A percentile compares a stretch with the other conserved stretches of the same genome.
phyloP scores from a whole-genome alignment of 2,113 vertebrate genomes.

The Corynorhinus townsendii region DNA sequence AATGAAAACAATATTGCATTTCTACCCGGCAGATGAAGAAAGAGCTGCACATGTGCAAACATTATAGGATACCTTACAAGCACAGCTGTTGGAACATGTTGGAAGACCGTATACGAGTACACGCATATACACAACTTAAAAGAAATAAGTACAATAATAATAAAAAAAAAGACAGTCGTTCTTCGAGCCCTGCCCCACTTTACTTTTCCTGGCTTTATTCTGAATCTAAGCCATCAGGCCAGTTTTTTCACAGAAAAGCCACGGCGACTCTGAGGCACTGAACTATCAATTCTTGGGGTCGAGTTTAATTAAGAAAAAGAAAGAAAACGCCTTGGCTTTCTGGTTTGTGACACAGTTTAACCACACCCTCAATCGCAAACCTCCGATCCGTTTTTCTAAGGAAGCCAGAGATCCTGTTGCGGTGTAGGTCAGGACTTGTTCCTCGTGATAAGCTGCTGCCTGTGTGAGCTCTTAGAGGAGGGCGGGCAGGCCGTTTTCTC shows the following conservation, averaged over 20 bases:
- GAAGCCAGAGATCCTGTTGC: not conserved
- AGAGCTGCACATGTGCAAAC: not conserved
- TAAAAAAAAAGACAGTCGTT: not conserved
- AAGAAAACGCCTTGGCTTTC: slow-evolving; percentile 26
- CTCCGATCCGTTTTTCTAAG: slow-evolving; percentile 3
- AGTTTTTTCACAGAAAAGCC: not conserved
- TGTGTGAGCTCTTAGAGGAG: not conserved
- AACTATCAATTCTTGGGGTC: not conserved
- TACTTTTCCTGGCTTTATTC: slow-evolving; percentile 33
- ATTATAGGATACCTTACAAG: not conserved
- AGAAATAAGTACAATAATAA: not conserved
- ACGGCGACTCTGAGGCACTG: not conserved
- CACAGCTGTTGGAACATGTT: not conserved
- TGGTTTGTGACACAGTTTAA: not conserved
- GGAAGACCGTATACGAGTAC: not conserved
- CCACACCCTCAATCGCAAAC: slow-evolving; percentile 52
- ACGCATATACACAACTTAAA: not conserved
- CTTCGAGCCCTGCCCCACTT: not conserved
- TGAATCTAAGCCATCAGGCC: not conserved
- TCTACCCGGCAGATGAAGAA: not conserved
- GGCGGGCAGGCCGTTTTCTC: not conserved
- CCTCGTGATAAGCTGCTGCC: not conserved
- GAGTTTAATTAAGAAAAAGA: slow-evolving; percentile 2
- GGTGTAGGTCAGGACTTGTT: not conserved
- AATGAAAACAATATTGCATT: not conserved